These are phyloP conservation scores for Barypeithes pellucidus DNA, from an alignment of 2,888 invertebrate genomes.

Conservation along the genomic window DNA sequence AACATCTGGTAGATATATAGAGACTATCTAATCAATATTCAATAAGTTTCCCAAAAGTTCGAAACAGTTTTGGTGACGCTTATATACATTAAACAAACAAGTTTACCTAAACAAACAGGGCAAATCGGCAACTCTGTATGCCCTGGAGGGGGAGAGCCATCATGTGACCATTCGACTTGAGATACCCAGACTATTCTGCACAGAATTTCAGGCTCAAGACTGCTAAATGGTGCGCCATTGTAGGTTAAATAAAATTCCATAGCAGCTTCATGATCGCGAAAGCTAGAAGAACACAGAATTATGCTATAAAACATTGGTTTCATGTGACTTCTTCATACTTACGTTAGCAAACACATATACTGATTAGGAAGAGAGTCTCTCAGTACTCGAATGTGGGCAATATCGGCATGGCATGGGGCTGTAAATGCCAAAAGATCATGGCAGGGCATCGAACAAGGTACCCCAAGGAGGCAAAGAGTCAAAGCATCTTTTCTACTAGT, in stretches of 20 bases:
- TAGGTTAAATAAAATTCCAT: constrained; percentile 94
- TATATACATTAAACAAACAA: constrained; percentile 5
- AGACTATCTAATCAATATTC: too few relatives aligned
- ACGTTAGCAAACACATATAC: constrained; percentile 97
- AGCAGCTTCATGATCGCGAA: constrained; percentile 84
- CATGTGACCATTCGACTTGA: constrained; percentile 88
- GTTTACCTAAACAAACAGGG: constrained; percentile 87
- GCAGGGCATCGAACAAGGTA: constrained; percentile 92
- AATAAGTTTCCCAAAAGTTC: too few relatives aligned
- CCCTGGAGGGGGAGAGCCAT: constrained; percentile 79
- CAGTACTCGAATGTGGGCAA: constrained; percentile 93
- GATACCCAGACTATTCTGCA: constrained; percentile 98
- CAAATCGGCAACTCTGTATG: constrained; percentile 98
- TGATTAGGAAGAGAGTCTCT: constrained; percentile 94
- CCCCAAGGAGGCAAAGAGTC: constrained; percentile 90
- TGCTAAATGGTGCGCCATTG: constrained; percentile 95
- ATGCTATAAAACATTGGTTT: too few relatives aligned
- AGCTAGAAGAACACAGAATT: constrained; percentile 70
- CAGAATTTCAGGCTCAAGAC: constrained; percentile 90
- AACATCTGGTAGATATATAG: too few relatives aligned
- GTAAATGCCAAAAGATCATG: constrained; percentile 95
- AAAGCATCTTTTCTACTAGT: constrained; percentile 78
- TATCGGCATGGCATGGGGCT: constrained; percentile 92
- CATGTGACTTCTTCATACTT: constrained; percentile 63
- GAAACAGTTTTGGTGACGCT: too few relatives aligned